Base-by-base conservation (phyloP, 2,113 vertebrate genomes). In the Lathamus discolor region DNA sequence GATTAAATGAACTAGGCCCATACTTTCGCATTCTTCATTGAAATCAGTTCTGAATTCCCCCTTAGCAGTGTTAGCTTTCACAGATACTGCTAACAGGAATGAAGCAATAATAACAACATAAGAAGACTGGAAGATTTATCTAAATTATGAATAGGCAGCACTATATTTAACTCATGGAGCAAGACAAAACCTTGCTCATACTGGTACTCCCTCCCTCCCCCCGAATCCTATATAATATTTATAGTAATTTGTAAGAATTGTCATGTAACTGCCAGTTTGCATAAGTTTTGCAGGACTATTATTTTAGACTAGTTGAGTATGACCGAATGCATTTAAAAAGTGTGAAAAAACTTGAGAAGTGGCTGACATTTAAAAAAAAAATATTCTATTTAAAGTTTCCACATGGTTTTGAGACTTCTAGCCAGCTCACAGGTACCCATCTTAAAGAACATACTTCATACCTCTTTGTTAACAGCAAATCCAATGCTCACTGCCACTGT, bases 401-500 rank as follows among this genome's bases (percentile, higher is more conserved):
- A 57, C 49, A 55, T 12, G 7, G 37, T 78, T 87, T 92, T 82
- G 61, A 83, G 35, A 46, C 63, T 89, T 93, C 63, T 87, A 94
- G 83, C 35, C 84, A 93, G 35, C 57, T 88, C 76, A 91, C 76
- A 77, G 78, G 57, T 85, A 96, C 74, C 51, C 64, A 91, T 96
- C 95, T 90, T 93, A 95, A 93, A 96, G 78, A 96, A 95, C 72
- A 91, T 43, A 86, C 48, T 68, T 79, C 95, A 39, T 98, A 99
- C 98, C 98, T 99, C 98, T 98, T 98, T 98, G 90, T 98, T 98
- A 92, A 99, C 98, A 88, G 98, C 98, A 97, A 99, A 98, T 84
- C 98, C 98, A 93, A 99, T 99, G 98, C 98, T 99, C 48, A 99
- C 98, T 7, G 98, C 98, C 95, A 99, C 98, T 29, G 98, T 98